These are phyloP conservation scores for Vidua macroura DNA, from an alignment of 2,113 vertebrate species.

Conservation along the genomic window DNA sequence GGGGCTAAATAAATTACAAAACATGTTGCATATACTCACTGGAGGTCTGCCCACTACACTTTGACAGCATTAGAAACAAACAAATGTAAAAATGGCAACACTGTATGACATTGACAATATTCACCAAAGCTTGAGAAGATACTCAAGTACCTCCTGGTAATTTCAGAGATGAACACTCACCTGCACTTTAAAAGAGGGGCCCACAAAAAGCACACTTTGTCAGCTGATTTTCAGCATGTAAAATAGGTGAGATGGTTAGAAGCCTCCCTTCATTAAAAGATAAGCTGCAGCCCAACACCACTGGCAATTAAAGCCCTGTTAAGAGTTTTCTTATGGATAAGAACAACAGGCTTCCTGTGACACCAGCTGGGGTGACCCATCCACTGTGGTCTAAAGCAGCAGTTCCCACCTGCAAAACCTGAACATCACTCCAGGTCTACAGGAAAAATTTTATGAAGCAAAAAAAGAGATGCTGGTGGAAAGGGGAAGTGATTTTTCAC, in stretches of 20 bases:
- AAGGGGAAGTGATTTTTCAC: slow-evolving; percentile 1
- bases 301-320: neutral
- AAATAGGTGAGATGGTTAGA: neutral
- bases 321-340: neutral
- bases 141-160: neutral
- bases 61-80: neutral
- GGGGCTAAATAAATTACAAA: neutral
- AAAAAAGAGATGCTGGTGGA: neutral
- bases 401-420: neutral
- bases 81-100: neutral
- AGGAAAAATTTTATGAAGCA: neutral
- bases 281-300: neutral
- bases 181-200: neutral
- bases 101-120: neutral
- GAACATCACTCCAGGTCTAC: neutral
- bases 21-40: rapidly evolving
- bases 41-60: neutral
- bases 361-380: neutral
- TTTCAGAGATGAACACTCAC: neutral
- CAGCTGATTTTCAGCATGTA: neutral
- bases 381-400: neutral
- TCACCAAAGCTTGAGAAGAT: neutral
- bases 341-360: neutral
- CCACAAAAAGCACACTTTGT: neutral
- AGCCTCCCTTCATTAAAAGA: neutral